A percentile compares a stretch with the other conserved stretches of the same genome.
These are phyloP conservation scores for Esox niger DNA, from an alignment of 2,113 vertebrate genomes.

Conservation along the genomic window DNA sequence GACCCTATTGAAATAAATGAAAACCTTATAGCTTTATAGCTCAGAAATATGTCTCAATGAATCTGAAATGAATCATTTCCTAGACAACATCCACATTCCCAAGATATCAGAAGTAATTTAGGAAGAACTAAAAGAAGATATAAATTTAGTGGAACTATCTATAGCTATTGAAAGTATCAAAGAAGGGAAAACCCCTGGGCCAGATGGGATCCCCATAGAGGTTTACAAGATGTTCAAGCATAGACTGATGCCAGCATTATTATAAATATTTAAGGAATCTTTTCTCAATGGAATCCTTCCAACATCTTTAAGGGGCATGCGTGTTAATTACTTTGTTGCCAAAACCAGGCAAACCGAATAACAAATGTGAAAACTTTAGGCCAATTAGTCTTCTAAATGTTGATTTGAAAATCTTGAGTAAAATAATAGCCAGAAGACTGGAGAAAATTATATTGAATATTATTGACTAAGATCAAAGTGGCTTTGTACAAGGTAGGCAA, in stretches of 20 bases:
- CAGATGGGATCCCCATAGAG: constrained; percentile 10
- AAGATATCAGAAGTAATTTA: constrained; percentile 6
- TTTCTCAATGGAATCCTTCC: constrained; percentile 4
- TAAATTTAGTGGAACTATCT: constrained; percentile 14
- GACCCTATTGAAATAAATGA: constrained; percentile 9
- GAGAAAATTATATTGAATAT: constrained; percentile 3
- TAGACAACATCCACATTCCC: constrained; percentile 5
- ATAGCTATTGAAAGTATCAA: constrained; percentile 5
- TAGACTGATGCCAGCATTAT: constrained; percentile 7
- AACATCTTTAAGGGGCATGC: constrained; percentile 4
- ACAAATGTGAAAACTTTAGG: constrained; percentile 13
- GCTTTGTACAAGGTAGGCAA: constrained; percentile 28
- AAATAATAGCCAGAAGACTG: constrained; percentile 6
- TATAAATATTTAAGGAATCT: constrained; percentile 7
- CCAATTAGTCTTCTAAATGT: constrained; percentile 18
- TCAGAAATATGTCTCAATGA: neutral
- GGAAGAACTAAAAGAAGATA: neutral
- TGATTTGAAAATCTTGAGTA: constrained; percentile 12
- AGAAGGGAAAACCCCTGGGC: constrained; percentile 4
- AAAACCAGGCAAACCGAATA: constrained; percentile 22
- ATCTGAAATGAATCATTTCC: constrained; percentile 4
- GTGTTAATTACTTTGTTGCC: constrained; percentile 9
- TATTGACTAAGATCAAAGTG: constrained; percentile 21
- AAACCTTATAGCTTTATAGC: constrained; percentile 3
- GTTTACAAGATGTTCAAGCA: constrained; percentile 12